phyloP scores from a whole-genome alignment of 1,140 invertebrate genomes.

The Scaptomyza hsui region DNA sequence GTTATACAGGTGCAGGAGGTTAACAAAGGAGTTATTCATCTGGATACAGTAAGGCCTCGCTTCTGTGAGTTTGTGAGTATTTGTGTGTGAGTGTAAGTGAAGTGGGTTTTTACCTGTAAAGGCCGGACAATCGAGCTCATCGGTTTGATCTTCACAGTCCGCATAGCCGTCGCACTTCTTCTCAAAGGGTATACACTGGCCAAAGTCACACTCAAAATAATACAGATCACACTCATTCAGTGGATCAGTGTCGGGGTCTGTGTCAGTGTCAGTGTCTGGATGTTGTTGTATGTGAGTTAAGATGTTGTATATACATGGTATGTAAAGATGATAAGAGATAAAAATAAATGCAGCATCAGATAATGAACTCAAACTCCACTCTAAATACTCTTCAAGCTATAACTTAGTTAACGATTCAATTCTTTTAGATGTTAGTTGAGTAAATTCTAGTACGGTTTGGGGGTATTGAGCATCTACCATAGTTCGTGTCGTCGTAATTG shows the following conservation, averaged over 20 bases:
- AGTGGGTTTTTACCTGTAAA: slow-evolving; percentile 65
- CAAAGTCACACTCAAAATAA: slow-evolving; percentile 79
- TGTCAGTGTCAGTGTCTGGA: slow-evolving; percentile 53
- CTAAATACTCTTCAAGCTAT: background rate
- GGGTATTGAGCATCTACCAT: slow-evolving; percentile 56
- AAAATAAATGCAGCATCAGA: slow-evolving; percentile 16
- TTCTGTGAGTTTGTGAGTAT: slow-evolving; percentile 10
- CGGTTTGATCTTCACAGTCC: slow-evolving; percentile 90
- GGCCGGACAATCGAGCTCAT: slow-evolving; percentile 87
- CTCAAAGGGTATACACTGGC: slow-evolving; percentile 84
- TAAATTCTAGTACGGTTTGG: background rate
- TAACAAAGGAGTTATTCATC: background rate
- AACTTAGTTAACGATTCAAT: background rate
- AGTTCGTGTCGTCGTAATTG: slow-evolving; percentile 71
- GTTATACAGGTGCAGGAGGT: too few species aligned
- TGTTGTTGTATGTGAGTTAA: slow-evolving; percentile 25
- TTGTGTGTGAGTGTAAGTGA: slow-evolving; percentile 21
- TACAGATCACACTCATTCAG: slow-evolving; percentile 71
- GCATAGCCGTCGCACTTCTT: slow-evolving; percentile 87
- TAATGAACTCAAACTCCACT: background rate
- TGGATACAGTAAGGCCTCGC: slow-evolving; percentile 1
- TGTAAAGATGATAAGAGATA: slow-evolving; percentile 29
- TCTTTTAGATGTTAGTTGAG: slow-evolving; percentile 3
- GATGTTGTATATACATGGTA: slow-evolving; percentile 27
- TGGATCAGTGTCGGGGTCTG: slow-evolving; percentile 56